Percentiles rank a stretch among this genome's conserved stretches.
Conservation (phyloP, 2,113 vertebrate species). For the Scalopus aquaticus region DNA sequence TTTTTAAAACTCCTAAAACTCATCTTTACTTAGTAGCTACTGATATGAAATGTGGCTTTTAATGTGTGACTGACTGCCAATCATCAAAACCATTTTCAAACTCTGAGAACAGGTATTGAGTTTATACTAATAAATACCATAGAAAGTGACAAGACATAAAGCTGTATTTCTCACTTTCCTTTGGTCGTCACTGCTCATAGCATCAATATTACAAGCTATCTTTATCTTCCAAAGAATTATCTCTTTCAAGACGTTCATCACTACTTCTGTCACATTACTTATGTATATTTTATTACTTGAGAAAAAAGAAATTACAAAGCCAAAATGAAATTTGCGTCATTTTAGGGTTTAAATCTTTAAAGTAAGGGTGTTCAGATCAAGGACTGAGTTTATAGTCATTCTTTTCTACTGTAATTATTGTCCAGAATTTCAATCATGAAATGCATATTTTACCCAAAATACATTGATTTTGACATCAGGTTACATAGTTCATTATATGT, state of each 20-base stretch:
- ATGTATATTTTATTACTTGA: constrained; percentile 73
- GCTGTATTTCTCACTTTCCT: not conserved
- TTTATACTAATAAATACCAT: constrained; percentile 46
- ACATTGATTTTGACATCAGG: not conserved
- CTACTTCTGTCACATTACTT: constrained; percentile 45
- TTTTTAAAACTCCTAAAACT: not conserved
- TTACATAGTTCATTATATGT: constrained; percentile 35
- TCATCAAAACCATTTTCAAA: constrained; percentile 44
- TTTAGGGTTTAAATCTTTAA: constrained; percentile 63
- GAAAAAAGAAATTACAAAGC: constrained; percentile 63
- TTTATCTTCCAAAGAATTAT: constrained; percentile 40
- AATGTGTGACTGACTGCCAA: not conserved
- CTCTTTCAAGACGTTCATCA: constrained; percentile 71
- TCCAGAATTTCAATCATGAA: constrained; percentile 51
- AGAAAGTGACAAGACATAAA: not conserved
- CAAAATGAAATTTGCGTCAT: constrained; percentile 60
- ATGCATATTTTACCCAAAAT: not conserved
- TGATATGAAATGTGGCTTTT: not conserved
- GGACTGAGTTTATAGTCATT: not conserved
- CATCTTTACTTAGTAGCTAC: not conserved
- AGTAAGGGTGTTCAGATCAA: constrained; percentile 58
- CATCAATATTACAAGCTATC: constrained; percentile 67
- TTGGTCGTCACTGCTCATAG: constrained; percentile 44
- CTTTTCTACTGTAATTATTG: constrained; percentile 6
- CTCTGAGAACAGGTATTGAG: not conserved